A percentile compares a stretch with the other conserved stretches of the same genome.
These are phyloP conservation scores for Pluvialis apricaria DNA, from an alignment of 2,113 vertebrate genomes.

Conservation along the genomic window DNA sequence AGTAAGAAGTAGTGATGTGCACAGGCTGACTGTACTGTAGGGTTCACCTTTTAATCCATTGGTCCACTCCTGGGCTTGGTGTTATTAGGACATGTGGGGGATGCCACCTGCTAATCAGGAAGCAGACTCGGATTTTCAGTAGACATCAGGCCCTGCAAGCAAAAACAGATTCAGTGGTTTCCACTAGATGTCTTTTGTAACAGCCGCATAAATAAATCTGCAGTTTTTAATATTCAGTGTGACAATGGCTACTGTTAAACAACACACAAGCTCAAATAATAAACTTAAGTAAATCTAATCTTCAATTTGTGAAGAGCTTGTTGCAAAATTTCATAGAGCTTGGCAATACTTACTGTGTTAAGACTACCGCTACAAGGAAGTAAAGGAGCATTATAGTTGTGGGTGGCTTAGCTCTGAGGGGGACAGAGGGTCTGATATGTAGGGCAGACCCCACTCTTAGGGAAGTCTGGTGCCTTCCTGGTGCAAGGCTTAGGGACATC, in stretches of 20 bases:
- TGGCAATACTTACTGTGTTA: too few species aligned
- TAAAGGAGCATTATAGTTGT: too few species aligned
- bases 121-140: not conserved
- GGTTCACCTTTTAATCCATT: not conserved
- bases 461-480: too few species aligned
- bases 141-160: not conserved
- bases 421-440: too few species aligned
- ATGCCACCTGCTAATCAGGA: too few species aligned
- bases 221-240: not conserved
- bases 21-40: too few species aligned
- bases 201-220: not conserved
- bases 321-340: not conserved
- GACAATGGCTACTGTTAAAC: not conserved
- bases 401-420: too few species aligned
- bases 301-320: not conserved
- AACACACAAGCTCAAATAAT: not conserved
- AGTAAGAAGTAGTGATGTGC: not conserved
- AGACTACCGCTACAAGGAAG: too few species aligned
- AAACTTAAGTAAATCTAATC: not conserved
- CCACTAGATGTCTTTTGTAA: not conserved
- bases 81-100: too few species aligned
- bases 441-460: too few species aligned
- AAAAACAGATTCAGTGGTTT: not conserved
- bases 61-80: not conserved
- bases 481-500: too few species aligned